phyloP scores from a whole-genome alignment of 2,888 invertebrate species.

The Phortica okadai region DNA sequence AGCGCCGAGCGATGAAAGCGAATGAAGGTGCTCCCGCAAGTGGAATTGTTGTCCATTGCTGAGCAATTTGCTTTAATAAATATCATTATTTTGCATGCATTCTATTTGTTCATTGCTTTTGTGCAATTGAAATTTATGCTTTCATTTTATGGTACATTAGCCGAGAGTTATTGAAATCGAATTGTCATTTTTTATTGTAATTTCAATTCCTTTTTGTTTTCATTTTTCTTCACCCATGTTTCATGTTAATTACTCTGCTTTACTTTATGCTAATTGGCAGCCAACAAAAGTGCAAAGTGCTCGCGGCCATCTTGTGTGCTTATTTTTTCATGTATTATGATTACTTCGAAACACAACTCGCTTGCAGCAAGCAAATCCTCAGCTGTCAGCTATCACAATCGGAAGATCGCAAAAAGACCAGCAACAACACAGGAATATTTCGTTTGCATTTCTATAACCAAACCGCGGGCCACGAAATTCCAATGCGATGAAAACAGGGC shows the following conservation, averaged over 20 bases:
- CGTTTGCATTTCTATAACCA: slow-evolving; percentile 15
- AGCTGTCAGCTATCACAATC: neutral
- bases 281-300: neutral
- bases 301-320: neutral
- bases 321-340: neutral
- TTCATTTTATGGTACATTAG: slow-evolving; percentile 63
- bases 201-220: slow-evolving; percentile 11
- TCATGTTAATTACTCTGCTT: neutral
- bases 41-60: slow-evolving; percentile 31
- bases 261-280: neutral
- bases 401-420: neutral
- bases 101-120: slow-evolving; percentile 53
- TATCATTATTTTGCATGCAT: slow-evolving; percentile 57
- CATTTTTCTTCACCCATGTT: slow-evolving; percentile 23
- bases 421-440: neutral
- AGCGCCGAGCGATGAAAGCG: too few species aligned
- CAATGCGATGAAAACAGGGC: slow-evolving; percentile 14
- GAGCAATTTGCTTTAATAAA: slow-evolving; percentile 69
- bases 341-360: too few species aligned
- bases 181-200: slow-evolving; percentile 36
- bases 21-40: neutral
- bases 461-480: slow-evolving; percentile 22
- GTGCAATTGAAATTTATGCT: slow-evolving; percentile 52
- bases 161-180: slow-evolving; percentile 39
- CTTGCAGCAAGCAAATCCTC: neutral